phyloP scores from a whole-genome alignment of 2,888 invertebrate species.

The Brachyptera risi region DNA sequence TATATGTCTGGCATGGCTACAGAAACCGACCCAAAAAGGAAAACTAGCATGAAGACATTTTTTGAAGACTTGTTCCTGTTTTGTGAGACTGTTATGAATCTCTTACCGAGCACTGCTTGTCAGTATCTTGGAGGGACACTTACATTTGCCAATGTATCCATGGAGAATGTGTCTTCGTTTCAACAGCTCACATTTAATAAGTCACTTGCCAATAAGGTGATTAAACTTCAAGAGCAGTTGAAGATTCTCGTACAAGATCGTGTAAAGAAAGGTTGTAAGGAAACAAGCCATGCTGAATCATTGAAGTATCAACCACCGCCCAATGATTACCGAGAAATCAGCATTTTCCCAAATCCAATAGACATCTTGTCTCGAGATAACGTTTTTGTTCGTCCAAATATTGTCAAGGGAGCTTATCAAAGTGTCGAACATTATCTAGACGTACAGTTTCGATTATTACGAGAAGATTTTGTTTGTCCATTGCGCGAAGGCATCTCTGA shows the following conservation, averaged over 20 bases:
- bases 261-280: no score
- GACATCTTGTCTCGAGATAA: constrained; percentile 41
- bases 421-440: constrained; percentile 66
- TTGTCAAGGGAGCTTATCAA: constrained; percentile 58
- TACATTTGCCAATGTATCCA: background rate
- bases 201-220: background rate
- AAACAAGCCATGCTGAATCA: no score
- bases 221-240: background rate
- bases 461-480: constrained; percentile 76
- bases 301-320: no score
- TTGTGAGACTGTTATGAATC: background rate
- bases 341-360: constrained; percentile 50
- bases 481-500: constrained; percentile 61
- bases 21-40: background rate
- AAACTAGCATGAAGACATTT: background rate
- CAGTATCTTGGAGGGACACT: background rate
- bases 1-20: background rate
- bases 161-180: background rate
- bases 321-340: constrained; percentile 43
- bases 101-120: background rate
- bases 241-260: background rate
- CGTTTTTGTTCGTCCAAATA: constrained; percentile 54
- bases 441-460: no score
- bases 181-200: background rate
- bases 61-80: background rate